Evolutionary conservation across 2,797 vertebrate species (phyloP).

Genomic region (Sebastes alutus): DNA sequence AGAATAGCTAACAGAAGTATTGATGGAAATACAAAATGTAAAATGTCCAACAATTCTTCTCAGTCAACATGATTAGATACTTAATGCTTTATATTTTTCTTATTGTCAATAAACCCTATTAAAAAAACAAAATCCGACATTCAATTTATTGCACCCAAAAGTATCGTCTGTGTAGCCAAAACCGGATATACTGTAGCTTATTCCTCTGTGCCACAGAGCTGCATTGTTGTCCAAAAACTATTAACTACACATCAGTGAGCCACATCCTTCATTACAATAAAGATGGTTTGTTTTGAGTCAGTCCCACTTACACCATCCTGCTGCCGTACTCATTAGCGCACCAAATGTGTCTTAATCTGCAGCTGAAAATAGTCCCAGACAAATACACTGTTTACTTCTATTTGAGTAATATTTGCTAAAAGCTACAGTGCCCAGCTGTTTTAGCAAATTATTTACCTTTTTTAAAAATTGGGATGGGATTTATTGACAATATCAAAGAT

Average conservation of each 20-base stretch:
- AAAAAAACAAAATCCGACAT: not conserved
- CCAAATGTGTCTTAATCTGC: not conserved
- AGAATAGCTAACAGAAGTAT: not conserved
- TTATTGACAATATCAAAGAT: not conserved
- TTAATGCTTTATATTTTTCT: not conserved
- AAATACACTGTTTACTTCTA: not conserved
- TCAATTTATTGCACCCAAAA: rapidly evolving
- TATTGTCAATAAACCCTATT: not conserved
- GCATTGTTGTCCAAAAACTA: not conserved
- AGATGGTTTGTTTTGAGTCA: not conserved
- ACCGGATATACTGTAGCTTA: not conserved
- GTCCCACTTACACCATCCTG: not conserved
- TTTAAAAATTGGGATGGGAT: not conserved
- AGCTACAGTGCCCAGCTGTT: not conserved
- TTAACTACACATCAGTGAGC: not conserved
- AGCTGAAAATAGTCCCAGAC: not conserved
- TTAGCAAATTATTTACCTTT: not conserved
- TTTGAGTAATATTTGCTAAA: not conserved
- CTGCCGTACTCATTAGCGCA: not conserved
- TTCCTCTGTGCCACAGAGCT: not conserved
- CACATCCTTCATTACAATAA: not conserved
- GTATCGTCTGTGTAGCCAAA: not conserved
- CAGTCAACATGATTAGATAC: not conserved
- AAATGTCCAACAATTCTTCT: not conserved
- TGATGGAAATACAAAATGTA: not conserved